Base-by-base conservation (phyloP, 2,888 invertebrate genomes). In the Pemphredon lugubris region DNA sequence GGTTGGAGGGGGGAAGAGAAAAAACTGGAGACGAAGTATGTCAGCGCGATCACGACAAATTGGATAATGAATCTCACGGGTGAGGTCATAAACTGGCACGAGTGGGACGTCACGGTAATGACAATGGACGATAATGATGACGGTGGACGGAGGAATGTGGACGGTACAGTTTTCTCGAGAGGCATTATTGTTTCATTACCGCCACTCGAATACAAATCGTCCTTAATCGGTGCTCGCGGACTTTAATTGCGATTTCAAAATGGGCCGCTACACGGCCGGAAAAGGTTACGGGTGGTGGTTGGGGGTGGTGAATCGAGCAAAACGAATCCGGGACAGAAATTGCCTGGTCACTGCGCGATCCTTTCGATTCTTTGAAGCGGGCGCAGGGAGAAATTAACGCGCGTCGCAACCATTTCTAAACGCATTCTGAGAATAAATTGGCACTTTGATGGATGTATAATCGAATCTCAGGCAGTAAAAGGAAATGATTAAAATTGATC, bases 1-100 rank as follows among this genome's bases (percentile, higher is more conserved):
- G n/a, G n/a, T n/a, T 26, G 26, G 26, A 26, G 3, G 7, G 7
- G 7, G 26, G 26, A 26, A 26, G 26, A 26, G 7, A 26, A 26
- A 26, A 26, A 26, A 26, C 3, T 7, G 26, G 7, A 7, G 26
- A 32, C 21, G 32, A 71, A 57, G 48, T 57, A 42, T 71, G 71
- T 53, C 51, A 37, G 50, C 30, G 23, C 45, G 21, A 37, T 45
- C 59, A 18, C 58, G 55, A 59, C 37, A 70, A 54, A 77, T 77
- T 77, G 74, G 71, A 77, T 77, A 77, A 77, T 77, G 78, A 77
- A 77, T 64, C 74, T 74, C 70, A 66, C 77, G 77, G n/a, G n/a
- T 66, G 65, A 63, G 74, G 70, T 76, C 63, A 48, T 48, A 23
- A 48, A 48, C 20, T 45, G 32, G 48, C 40, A 13, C n/a, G 48